phyloP scores from a whole-genome alignment of 2,797 vertebrate species.

The Pseudochirops cupreus region DNA sequence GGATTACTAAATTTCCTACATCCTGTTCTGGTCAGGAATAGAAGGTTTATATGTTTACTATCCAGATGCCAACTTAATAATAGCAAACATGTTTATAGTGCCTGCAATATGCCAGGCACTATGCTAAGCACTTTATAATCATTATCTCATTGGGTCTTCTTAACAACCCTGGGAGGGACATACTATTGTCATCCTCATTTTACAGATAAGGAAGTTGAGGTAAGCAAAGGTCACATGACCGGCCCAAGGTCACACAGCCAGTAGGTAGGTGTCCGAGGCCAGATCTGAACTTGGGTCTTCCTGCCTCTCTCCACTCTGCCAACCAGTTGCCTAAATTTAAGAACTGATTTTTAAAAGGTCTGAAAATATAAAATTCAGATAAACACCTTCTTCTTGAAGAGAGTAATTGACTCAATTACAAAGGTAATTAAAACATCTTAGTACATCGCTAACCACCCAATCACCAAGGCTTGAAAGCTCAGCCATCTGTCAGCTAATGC shows the following conservation, averaged over 20 bases:
- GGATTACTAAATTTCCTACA: not conserved
- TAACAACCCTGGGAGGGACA: not conserved
- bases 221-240: not conserved
- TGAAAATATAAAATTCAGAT: not conserved
- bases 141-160: not conserved
- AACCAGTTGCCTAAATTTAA: not conserved
- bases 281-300: not conserved
- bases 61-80: not conserved
- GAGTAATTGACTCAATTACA: not conserved
- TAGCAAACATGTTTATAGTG: not conserved
- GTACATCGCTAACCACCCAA: not conserved
- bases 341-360: not conserved
- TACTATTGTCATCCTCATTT: not conserved
- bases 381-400: not conserved
- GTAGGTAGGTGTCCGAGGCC: not conserved
- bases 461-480: not conserved
- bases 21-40: not conserved
- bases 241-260: not conserved
- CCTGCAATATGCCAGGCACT: not conserved
- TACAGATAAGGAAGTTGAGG: not conserved
- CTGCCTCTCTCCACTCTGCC: not conserved
- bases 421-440: not conserved
- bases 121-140: not conserved
- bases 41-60: not conserved
- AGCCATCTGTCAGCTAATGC: not conserved